These are phyloP conservation scores for cat (Felis catus) DNA, from an alignment of 2,113 vertebrate genomes.

Conservation along the genomic window DNA sequence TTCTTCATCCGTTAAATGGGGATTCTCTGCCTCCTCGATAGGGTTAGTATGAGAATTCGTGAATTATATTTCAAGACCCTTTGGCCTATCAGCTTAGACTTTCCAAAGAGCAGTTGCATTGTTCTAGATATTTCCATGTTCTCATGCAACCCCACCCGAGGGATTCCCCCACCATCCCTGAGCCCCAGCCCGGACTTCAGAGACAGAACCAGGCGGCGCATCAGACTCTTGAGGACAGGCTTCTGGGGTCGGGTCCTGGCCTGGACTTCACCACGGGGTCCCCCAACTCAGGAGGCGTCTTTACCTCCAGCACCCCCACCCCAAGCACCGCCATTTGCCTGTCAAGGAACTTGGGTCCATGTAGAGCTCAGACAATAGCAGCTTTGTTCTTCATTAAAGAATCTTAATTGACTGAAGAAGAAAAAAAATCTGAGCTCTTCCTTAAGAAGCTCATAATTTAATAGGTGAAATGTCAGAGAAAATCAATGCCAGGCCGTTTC, in stretches of 20 bases:
- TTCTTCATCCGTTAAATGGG: background rate
- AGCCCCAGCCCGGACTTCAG: background rate
- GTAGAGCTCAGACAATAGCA: constrained; percentile 68
- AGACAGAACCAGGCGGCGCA: background rate
- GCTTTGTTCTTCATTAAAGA: constrained; percentile 84
- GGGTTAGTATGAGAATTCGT: background rate
- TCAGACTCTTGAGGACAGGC: background rate
- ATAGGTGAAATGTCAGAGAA: constrained; percentile 87
- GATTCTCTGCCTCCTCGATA: background rate
- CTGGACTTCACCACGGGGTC: background rate
- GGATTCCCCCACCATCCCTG: background rate
- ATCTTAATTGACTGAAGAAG: constrained; percentile 79
- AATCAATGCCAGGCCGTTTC: constrained; percentile 83
- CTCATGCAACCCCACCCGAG: background rate
- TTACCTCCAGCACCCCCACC: background rate
- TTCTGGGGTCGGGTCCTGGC: background rate
- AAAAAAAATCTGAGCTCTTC: constrained; percentile 78
- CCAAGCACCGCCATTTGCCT: constrained; percentile 24
- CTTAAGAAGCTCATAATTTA: constrained; percentile 86
- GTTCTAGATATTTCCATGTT: background rate
- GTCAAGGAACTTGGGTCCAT: constrained; percentile 61
- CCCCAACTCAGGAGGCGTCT: background rate
- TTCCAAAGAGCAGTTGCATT: background rate
- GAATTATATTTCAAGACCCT: background rate
- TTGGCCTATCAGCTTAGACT: background rate